phyloP scores from a whole-genome alignment of 2,888 invertebrate species.

The Philopedon plagiatum region DNA sequence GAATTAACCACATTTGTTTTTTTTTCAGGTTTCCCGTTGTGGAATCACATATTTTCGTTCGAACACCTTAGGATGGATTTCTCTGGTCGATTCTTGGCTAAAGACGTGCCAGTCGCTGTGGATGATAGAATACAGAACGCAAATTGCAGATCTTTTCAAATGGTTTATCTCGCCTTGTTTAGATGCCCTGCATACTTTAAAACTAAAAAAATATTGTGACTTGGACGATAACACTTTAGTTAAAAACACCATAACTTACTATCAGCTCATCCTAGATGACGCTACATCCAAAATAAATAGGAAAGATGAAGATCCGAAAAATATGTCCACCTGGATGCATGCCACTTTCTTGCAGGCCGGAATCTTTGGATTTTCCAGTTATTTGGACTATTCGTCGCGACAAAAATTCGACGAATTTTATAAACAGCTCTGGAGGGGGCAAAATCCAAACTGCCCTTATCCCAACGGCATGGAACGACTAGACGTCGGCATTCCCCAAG shows the following conservation, averaged over 20 bases:
- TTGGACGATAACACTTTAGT: slow-evolving; percentile 65
- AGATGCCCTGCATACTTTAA: slow-evolving; percentile 68
- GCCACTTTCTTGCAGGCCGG: slow-evolving; percentile 72
- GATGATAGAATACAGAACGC: slow-evolving; percentile 57
- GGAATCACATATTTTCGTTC: slow-evolving; percentile 77
- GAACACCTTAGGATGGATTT: slow-evolving; percentile 71
- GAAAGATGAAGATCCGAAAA: slow-evolving; percentile 66
- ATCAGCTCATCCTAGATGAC: slow-evolving; percentile 64
- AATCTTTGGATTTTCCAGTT: slow-evolving; percentile 86
- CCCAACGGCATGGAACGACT: slow-evolving; percentile 71
- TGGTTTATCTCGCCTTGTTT: slow-evolving; percentile 75
- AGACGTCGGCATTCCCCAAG: slow-evolving; percentile 73
- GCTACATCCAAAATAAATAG: slow-evolving; percentile 58
- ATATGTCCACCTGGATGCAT: slow-evolving; percentile 71
- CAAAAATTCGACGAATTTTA: slow-evolving; percentile 66
- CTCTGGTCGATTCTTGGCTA: slow-evolving; percentile 71
- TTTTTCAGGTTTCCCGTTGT: slow-evolving; percentile 72
- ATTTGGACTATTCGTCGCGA: slow-evolving; percentile 68
- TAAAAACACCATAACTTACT: slow-evolving; percentile 62
- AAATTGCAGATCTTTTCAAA: slow-evolving; percentile 65
- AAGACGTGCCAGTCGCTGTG: slow-evolving; percentile 54
- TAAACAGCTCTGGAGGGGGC: slow-evolving; percentile 64
- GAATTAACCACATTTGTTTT: background rate
- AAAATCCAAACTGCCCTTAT: slow-evolving; percentile 66
- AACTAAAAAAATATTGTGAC: slow-evolving; percentile 66